These are phyloP conservation scores for Entomobrya multifasciata DNA, from an alignment of 2,888 invertebrate genomes.

Conservation along the genomic window DNA sequence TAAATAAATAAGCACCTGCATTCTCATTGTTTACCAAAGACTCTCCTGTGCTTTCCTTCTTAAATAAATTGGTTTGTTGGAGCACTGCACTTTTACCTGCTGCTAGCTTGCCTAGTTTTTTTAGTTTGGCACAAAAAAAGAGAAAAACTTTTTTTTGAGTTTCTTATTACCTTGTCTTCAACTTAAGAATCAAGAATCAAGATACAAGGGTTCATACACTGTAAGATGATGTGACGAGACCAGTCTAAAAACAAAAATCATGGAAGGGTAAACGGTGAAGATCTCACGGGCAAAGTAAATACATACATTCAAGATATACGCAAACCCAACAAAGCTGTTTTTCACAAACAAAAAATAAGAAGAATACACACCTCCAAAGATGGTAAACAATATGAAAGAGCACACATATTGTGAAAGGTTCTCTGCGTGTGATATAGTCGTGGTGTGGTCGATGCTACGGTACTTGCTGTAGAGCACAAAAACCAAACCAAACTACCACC, in stretches of 20 bases:
- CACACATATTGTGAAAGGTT: background rate
- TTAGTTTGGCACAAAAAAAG: conserved; percentile 18
- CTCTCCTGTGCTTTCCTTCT: background rate
- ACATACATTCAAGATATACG: too few species aligned
- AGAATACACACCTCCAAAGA: too few species aligned
- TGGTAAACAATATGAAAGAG: conserved; percentile 10
- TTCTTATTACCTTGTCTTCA: too few species aligned
- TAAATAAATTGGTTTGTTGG: conserved; percentile 33
- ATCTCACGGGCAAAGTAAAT: too few species aligned
- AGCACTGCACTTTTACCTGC: background rate
- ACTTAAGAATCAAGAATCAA: too few species aligned
- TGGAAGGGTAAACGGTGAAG: too few species aligned
- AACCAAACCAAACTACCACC: background rate
- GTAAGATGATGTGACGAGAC: too few species aligned
- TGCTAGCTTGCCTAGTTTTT: too few species aligned
- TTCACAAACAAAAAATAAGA: too few species aligned
- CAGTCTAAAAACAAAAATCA: too few species aligned
- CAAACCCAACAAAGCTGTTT: too few species aligned
- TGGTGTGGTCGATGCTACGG: background rate
- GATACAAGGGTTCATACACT: too few species aligned
- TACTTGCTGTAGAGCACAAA: background rate
- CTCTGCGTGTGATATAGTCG: background rate
- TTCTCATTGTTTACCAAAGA: conserved; percentile 35
- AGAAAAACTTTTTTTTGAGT: background rate
- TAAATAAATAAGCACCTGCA: conserved; percentile 53